These are phyloP conservation scores for Micrastur ruficollis DNA, from an alignment of 2,797 vertebrate genomes.

Conservation along the genomic window DNA sequence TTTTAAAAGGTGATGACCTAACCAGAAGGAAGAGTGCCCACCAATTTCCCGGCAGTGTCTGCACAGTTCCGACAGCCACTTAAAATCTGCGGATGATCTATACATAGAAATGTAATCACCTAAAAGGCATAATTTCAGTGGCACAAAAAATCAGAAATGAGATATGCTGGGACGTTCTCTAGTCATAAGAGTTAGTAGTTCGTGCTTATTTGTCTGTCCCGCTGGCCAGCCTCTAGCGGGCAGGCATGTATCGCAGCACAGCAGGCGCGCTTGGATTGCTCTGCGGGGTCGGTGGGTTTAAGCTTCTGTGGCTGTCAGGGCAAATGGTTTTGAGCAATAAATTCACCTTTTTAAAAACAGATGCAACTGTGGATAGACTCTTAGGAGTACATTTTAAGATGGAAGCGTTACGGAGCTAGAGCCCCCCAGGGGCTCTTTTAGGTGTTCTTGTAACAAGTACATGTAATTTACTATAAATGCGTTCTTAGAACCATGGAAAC, in stretches of 20 bases:
- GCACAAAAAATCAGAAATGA: not conserved
- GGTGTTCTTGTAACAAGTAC: not conserved
- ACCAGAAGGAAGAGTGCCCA: not conserved
- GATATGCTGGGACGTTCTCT: not conserved
- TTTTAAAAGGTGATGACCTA: not conserved
- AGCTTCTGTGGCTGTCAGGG: not conserved
- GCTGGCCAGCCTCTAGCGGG: not conserved
- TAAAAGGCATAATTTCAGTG: not conserved
- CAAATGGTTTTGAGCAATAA: not conserved
- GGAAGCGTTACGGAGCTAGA: not conserved
- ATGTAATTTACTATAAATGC: not conserved
- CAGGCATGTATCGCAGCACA: not conserved
- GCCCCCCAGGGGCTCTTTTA: not conserved
- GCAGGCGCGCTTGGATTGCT: not conserved
- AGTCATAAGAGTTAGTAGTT: not conserved
- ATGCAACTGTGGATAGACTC: not conserved
- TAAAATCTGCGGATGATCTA: not conserved
- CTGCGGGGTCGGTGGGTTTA: not conserved
- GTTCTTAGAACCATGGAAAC: not conserved
- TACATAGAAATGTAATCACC: not conserved
- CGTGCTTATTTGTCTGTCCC: not conserved
- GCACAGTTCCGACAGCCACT: fast-evolving
- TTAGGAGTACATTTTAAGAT: not conserved
- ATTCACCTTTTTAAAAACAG: not conserved
- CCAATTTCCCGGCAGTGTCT: not conserved